These are phyloP conservation scores for Diarsia dahlii DNA, from an alignment of 2,888 invertebrate genomes.

Conservation along the genomic window DNA sequence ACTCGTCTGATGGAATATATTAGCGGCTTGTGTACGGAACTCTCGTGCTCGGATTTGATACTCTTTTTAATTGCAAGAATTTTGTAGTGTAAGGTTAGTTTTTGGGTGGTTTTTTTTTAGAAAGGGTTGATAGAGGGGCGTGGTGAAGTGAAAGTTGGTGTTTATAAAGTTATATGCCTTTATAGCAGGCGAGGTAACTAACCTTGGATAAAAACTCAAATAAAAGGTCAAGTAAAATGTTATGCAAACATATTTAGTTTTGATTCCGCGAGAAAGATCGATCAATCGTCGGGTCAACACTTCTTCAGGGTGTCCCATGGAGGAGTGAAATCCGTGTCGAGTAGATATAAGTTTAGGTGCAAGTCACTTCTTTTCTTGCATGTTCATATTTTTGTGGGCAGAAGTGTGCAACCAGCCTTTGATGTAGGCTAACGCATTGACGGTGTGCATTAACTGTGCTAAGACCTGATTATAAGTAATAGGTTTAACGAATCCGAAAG, in stretches of 20 bases:
- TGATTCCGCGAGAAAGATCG: too few relatives aligned
- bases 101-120: constrained; percentile 1
- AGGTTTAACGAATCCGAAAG: too few relatives aligned
- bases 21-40: constrained; percentile 68
- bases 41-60: constrained; percentile 58
- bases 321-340: too few relatives aligned
- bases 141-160: neutral
- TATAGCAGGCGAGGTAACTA: neutral
- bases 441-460: too few relatives aligned
- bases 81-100: constrained; percentile 35
- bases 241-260: neutral
- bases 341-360: too few relatives aligned
- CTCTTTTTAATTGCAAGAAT: constrained; percentile 64
- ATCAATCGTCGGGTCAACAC: too few relatives aligned
- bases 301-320: too few relatives aligned
- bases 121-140: neutral
- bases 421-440: too few relatives aligned
- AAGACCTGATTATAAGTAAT: too few relatives aligned
- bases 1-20: constrained; percentile 84
- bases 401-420: too few relatives aligned
- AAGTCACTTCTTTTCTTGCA: too few relatives aligned
- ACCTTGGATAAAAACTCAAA: neutral
- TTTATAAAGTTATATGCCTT: neutral
- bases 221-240: neutral
- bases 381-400: too few relatives aligned